Percentiles rank a stretch among this genome's conserved stretches.
phyloP scores from a whole-genome alignment of 1,140 invertebrate species.

The Drosophila ohnishii region DNA sequence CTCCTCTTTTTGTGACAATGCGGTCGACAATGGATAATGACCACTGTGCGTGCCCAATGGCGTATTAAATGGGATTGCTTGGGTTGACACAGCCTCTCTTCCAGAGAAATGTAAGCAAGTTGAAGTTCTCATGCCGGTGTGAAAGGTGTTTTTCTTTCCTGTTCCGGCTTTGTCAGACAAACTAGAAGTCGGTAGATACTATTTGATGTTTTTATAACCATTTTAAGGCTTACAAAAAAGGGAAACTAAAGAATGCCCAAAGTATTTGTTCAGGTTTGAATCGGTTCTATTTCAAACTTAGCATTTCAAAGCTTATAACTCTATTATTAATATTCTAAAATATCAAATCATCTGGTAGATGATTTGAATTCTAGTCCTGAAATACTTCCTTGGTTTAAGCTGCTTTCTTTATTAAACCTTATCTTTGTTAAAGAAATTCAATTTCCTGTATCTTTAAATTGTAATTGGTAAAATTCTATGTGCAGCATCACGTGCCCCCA shows the following conservation, averaged over 20 bases:
- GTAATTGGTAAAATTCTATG: not conserved
- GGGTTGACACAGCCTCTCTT: slow-evolving; percentile 20
- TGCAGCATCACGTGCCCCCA: slow-evolving; percentile 2
- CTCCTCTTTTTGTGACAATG: slow-evolving; percentile 27
- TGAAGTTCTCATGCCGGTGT: slow-evolving; percentile 29
- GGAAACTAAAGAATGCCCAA: not conserved
- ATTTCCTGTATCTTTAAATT: not conserved
- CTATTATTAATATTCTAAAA: too few species aligned
- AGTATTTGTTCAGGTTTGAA: not conserved
- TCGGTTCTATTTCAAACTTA: not conserved
- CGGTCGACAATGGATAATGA: slow-evolving; percentile 71
- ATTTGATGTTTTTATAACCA: slow-evolving; percentile 27
- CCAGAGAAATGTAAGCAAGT: slow-evolving; percentile 55
- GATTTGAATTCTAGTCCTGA: not conserved
- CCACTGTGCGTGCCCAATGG: slow-evolving; percentile 62
- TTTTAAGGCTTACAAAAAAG: not conserved
- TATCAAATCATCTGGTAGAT: not conserved
- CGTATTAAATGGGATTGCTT: slow-evolving; percentile 47
- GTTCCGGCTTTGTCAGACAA: slow-evolving; percentile 13
- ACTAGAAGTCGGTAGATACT: slow-evolving; percentile 22
- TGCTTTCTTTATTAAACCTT: too few species aligned
- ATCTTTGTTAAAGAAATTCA: not conserved
- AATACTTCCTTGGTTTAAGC: not conserved
- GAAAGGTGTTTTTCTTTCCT: slow-evolving; percentile 35
- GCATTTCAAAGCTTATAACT: not conserved